Base-by-base conservation (phyloP, 2,888 invertebrate genomes). In the Nephrocerus scutellatus region DNA sequence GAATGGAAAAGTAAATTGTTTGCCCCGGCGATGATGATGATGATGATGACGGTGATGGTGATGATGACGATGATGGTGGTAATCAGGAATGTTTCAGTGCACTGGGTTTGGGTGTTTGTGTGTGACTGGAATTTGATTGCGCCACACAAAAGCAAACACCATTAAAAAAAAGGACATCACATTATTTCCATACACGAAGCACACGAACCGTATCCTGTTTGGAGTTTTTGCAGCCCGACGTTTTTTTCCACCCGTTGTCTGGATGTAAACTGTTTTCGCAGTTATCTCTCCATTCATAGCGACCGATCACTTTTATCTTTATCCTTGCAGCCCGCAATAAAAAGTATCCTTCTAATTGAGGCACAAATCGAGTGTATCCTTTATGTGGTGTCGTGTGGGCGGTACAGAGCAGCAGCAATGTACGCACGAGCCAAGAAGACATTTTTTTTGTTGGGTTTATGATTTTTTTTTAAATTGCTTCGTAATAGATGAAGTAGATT, bases 1-100 rank as follows among this genome's bases (percentile, higher is more conserved):
- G 60, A 62, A 62, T 60, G 58, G 60, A 54, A 60, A 59, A 59
- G 54, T 55, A 59, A 51, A 50, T 55, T 55, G 55, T 57, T 57
- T 56, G 56, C n/a, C n/a, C n/a, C n/a, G n/a, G n/a, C n/a, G n/a
- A n/a, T n/a, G n/a, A n/a, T n/a, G n/a, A n/a, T n/a, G n/a, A n/a
- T n/a, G n/a, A n/a, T n/a, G n/a, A n/a, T n/a, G n/a, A n/a, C n/a
- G n/a, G n/a, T n/a, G n/a, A n/a, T n/a, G n/a, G n/a, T n/a, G n/a
- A n/a, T n/a, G n/a, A n/a, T n/a, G n/a, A n/a, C n/a, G n/a, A n/a
- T n/a, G n/a, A n/a, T n/a, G n/a, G n/a, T n/a, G n/a, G n/a, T n/a
- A n/a, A n/a, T n/a, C n/a, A n/a, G n/a, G n/a, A n/a, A n/a, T n/a
- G n/a, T n/a, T n/a, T n/a, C n/a, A n/a, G n/a, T n/a, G n/a, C n/a